Evolutionary conservation across 2,113 vertebrate genomes (phyloP).

Genomic region (Oreotrochilus melanogaster): DNA sequence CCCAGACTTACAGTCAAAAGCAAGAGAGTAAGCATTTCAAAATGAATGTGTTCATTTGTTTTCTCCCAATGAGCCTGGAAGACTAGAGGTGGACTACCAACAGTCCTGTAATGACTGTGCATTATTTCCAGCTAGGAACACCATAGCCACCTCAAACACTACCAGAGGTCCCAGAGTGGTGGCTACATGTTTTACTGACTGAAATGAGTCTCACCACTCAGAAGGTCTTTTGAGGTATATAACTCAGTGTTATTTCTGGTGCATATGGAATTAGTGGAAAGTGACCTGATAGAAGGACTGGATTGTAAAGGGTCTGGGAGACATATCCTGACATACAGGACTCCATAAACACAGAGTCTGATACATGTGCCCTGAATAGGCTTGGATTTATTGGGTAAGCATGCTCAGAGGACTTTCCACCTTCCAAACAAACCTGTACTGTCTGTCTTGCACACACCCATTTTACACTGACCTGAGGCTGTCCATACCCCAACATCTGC

Average conservation of each 20-base stretch:
- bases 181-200: not conserved
- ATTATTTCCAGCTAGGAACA: not conserved
- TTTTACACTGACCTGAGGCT: accelerated
- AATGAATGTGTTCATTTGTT: accelerated
- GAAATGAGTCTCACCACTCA: not conserved
- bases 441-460: not conserved
- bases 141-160: not conserved
- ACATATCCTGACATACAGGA: not conserved
- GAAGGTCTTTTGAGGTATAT: not conserved
- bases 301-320: not conserved
- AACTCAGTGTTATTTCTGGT: not conserved
- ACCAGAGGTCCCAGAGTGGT: not conserved
- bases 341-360: not conserved
- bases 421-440: not conserved
- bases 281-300: not conserved
- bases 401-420: not conserved
- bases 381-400: not conserved
- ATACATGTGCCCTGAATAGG: not conserved
- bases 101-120: not conserved
- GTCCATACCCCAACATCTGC: not conserved
- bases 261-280: not conserved
- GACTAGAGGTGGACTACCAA: not conserved
- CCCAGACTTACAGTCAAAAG: not conserved
- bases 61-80: not conserved
- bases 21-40: not conserved